phyloP scores from a whole-genome alignment of 2,797 vertebrate genomes.

The Anniella stebbinsi region DNA sequence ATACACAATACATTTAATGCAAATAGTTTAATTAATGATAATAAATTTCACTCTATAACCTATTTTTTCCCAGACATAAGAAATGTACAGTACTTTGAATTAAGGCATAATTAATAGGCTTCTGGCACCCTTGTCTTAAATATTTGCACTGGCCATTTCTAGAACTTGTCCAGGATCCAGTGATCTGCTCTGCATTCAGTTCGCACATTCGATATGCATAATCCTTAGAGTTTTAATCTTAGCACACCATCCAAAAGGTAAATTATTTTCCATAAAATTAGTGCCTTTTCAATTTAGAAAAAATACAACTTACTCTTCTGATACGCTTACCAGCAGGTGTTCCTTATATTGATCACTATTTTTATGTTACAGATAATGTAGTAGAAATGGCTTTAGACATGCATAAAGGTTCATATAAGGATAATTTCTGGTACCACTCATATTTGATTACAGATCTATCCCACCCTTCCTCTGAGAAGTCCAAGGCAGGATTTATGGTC shows the following conservation, averaged over 20 bases:
- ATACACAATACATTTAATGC: not conserved
- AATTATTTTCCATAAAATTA: not conserved
- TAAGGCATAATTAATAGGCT: not conserved
- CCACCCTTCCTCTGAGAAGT: not conserved
- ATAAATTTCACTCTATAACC: not conserved
- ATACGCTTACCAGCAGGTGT: not conserved
- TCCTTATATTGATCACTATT: not conserved
- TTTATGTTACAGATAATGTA: not conserved
- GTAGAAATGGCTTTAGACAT: not conserved
- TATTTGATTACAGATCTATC: not conserved
- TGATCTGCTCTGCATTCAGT: not conserved
- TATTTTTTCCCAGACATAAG: no score
- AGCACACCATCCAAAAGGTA: rapidly evolving
- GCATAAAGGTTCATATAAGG: not conserved
- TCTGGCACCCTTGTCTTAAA: not conserved
- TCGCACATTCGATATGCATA: rapidly evolving
- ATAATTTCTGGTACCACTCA: not conserved
- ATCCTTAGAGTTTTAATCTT: not conserved
- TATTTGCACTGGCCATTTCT: not conserved
- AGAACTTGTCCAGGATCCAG: not conserved
- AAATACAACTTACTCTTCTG: not conserved
- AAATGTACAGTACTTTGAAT: not conserved
- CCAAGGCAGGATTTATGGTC: not conserved
- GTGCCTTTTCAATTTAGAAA: not conserved
- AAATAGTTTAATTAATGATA: not conserved